Conservation (phyloP, 2,113 vertebrate genomes). For the Cacatua alba region DNA sequence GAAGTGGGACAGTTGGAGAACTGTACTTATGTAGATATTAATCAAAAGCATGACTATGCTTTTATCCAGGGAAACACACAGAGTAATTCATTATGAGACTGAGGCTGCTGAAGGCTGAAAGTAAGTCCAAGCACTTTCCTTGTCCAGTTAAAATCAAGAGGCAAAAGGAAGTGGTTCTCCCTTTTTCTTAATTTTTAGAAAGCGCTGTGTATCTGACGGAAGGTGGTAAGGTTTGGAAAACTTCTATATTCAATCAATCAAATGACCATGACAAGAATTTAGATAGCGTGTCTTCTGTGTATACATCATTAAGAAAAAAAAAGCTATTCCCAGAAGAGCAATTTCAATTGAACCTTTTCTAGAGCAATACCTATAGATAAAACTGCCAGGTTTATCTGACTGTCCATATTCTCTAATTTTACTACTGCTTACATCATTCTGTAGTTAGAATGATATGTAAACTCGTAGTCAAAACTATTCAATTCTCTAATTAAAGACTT, state of each 20-base stretch:
- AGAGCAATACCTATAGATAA: neutral
- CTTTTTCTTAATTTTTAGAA: neutral
- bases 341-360: neutral
- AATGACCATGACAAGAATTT: neutral
- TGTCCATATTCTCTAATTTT: neutral
- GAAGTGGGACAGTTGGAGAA: neutral
- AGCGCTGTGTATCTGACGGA: neutral
- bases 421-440: neutral
- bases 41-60: neutral
- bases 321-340: neutral
- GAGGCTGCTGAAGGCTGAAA: neutral
- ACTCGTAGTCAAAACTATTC: neutral
- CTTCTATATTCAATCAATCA: neutral
- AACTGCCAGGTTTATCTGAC: neutral
- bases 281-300: too few species aligned
- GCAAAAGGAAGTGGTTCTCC: neutral
- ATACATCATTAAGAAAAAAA: neutral
- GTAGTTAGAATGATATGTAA: neutral
- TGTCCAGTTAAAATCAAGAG: neutral
- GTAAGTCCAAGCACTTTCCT: neutral
- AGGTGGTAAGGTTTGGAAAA: neutral
- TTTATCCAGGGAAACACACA: neutral
- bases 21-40: neutral
- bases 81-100: neutral
- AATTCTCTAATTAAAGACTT: neutral